Conservation (phyloP, 1,140 invertebrate genomes). For the Manduca sexta region DNA sequence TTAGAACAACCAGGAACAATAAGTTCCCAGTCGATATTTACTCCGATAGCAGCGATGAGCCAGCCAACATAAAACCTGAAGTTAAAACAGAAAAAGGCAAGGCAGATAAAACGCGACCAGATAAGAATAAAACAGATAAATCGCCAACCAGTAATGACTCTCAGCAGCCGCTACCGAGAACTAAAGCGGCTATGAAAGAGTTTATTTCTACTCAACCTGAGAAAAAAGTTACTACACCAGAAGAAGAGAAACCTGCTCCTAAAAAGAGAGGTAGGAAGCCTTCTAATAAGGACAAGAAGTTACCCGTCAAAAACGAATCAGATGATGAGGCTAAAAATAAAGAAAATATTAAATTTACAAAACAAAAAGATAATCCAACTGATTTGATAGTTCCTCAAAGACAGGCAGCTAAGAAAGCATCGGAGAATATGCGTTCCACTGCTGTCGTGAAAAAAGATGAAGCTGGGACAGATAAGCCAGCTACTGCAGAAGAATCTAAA, state of each 20-base stretch:
- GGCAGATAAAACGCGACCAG: slow-evolving; percentile 46
- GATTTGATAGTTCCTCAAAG: slow-evolving; percentile 92
- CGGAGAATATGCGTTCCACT: slow-evolving; percentile 85
- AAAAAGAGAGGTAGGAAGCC: slow-evolving; percentile 62
- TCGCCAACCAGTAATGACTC: slow-evolving; percentile 78
- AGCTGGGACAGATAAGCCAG: slow-evolving; percentile 39
- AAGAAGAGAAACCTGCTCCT: slow-evolving; percentile 62
- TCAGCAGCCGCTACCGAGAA: slow-evolving; percentile 79
- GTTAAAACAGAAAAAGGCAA: slow-evolving; percentile 43
- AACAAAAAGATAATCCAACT: slow-evolving; percentile 80
- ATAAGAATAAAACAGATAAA: slow-evolving; percentile 70
- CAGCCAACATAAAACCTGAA: slow-evolving; percentile 49
- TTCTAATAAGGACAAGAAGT: slow-evolving; percentile 59
- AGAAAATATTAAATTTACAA: slow-evolving; percentile 74
- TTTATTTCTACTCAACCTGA: slow-evolving; percentile 74
- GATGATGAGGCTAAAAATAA: slow-evolving; percentile 70
- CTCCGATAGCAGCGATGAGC: slow-evolving; percentile 80
- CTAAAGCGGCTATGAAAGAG: slow-evolving; percentile 89
- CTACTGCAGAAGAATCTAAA: slow-evolving; percentile 57
- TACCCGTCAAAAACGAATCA: slow-evolving; percentile 53
- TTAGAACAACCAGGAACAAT: slow-evolving; percentile 63
- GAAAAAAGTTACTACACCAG: slow-evolving; percentile 42
- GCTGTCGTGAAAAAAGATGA: slow-evolving; percentile 67
- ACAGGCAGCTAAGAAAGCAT: slow-evolving; percentile 92
- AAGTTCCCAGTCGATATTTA: slow-evolving; percentile 79